Base-by-base conservation (phyloP, 2,113 vertebrate genomes). In the mouse (Mus musculus) region DNA sequence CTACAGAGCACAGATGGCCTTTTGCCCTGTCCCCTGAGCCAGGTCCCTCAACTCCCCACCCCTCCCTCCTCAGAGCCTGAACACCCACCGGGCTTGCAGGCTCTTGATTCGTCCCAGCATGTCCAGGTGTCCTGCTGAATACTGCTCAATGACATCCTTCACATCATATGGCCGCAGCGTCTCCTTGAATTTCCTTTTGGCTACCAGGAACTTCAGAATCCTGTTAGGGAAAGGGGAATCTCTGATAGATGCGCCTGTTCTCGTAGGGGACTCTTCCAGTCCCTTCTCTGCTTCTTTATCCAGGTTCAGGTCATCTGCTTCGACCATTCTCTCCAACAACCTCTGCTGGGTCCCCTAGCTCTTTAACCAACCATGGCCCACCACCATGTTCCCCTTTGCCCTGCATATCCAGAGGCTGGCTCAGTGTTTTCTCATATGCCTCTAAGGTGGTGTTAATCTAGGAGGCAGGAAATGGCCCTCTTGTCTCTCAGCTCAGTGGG, bases 91-190 rank as follows among this genome's bases (percentile, higher is more conserved):
- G 78, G 98, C 97, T 97, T 99, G 99, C 94, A 99, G 99, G 97
- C 99, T 99, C 98, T 99, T 99, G 98, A 99, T 99, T 77, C 99
- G 98, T 88, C 99, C 99, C 96, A 99, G 99, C 99, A 99, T 99
- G 97, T 99, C 99, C 97, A 99, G 98, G 98, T 99, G 99, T 76
- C 99, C 99, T 0, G 99, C 99, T 0, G 99, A 99, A 98, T 99
- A 99, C 98, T 99, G 99, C 98, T 99, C 99, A 1, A 99, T 99
- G 97, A 99, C 99, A 0, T 99, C 99, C 98, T 99, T 99, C 93
- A 99, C 99, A 0, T 99, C 99, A 0, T 99, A 99, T 0, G 99
- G 99, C 69, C 99, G 98, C 97, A 99, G 95, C 0, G 99, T 99
- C 98, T 99, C 99, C 98, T 99, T 99, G 98, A 99, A 99, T 98